Percentiles rank a stretch among this genome's conserved stretches.
Conservation (phyloP, 2,113 vertebrate species). For the Anoura caudifer region DNA sequence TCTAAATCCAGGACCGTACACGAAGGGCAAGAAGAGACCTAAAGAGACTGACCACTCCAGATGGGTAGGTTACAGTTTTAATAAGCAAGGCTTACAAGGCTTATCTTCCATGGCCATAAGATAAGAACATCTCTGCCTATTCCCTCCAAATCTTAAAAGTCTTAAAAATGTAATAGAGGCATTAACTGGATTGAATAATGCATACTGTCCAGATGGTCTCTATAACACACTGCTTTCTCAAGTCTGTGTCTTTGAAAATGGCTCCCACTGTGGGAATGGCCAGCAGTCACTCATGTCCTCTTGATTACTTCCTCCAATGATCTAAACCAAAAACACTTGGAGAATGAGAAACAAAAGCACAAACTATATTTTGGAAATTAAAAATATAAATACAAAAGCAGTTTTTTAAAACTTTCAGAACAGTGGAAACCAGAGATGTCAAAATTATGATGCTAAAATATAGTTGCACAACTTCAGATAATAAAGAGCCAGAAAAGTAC, state of each 20-base stretch:
- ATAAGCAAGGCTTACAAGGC: not conserved
- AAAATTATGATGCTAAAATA: not conserved
- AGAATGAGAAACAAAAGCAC: not conserved
- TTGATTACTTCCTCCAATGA: not conserved
- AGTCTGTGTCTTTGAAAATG: not conserved
- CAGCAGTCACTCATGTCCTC: not conserved
- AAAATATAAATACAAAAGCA: not conserved
- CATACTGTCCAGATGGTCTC: not conserved
- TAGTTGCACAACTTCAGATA: not conserved
- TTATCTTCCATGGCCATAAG: not conserved
- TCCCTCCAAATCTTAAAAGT: not conserved
- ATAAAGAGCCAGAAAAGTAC: not conserved
- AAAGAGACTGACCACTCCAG: not conserved
- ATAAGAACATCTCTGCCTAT: not conserved
- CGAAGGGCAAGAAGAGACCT: not conserved
- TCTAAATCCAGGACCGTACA: not conserved
- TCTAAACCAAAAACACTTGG: not conserved
- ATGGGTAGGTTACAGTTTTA: not conserved
- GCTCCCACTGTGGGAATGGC: not conserved
- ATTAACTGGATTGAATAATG: not conserved
- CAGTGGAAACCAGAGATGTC: not conserved
- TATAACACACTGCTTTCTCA: not conserved
- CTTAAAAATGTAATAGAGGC: not conserved
- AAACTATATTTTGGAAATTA: not conserved
- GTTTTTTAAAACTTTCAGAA: not conserved